Conservation (phyloP, 2,113 vertebrate species). For the Trinectes maculatus region DNA sequence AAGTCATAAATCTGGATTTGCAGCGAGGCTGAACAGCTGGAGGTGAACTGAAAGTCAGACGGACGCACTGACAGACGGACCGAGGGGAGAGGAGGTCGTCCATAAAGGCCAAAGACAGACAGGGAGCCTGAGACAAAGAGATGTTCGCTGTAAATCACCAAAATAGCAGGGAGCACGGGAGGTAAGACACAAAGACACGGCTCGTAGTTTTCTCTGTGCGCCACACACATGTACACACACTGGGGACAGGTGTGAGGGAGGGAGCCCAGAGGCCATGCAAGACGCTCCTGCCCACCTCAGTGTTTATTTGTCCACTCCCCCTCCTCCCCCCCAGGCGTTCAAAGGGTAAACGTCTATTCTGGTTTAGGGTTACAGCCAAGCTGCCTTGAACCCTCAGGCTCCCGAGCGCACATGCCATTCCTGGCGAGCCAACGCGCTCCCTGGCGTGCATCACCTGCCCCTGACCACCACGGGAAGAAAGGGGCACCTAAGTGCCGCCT, state of each 20-base stretch:
- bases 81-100: slow-evolving; percentile 20
- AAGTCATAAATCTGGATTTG: slow-evolving; percentile 70
- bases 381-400: slow-evolving; percentile 83
- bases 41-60: slow-evolving; percentile 71
- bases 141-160: slow-evolving; percentile 40
- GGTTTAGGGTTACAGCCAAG: slow-evolving; percentile 80
- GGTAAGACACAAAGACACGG: slow-evolving; percentile 32
- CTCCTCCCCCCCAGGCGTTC: slow-evolving; percentile 68
- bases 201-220: slow-evolving; percentile 9
- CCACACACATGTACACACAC: slow-evolving; percentile 24
- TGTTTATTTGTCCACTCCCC: slow-evolving; percentile 81
- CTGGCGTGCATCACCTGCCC: slow-evolving; percentile 72
- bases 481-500: slow-evolving; percentile 63
- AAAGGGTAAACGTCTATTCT: slow-evolving; percentile 88
- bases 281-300: slow-evolving; percentile 72
- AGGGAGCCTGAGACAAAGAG: slow-evolving; percentile 31
- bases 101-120: slow-evolving; percentile 40
- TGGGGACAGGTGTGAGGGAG: slow-evolving; percentile 68
- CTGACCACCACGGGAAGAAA: slow-evolving; percentile 60
- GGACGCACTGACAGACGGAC: slow-evolving; percentile 42
- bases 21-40: slow-evolving; percentile 65
- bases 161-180: slow-evolving; percentile 31
- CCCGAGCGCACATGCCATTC: slow-evolving; percentile 81
- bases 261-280: slow-evolving; percentile 50
- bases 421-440: slow-evolving; percentile 71